phyloP scores from a whole-genome alignment of 2,113 vertebrate species.

The Engraulis encrasicolus region DNA sequence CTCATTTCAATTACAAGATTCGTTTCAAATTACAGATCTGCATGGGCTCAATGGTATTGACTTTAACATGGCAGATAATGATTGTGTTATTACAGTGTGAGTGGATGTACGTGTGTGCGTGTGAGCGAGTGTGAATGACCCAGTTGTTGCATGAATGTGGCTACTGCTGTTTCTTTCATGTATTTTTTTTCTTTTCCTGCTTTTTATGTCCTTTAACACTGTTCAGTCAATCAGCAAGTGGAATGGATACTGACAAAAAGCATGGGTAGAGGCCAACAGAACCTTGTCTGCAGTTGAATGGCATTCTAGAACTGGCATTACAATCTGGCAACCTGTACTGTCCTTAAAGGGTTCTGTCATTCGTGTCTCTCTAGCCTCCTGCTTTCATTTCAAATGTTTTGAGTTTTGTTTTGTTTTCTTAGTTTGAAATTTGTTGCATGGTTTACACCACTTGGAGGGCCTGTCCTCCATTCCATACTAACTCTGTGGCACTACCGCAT shows the following conservation, averaged over 20 bases:
- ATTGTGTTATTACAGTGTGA: neutral
- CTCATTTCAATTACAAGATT: constrained; percentile 50
- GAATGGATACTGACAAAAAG: constrained; percentile 59
- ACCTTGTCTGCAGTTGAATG: constrained; percentile 55
- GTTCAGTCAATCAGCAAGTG: constrained; percentile 72
- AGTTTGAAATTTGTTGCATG: neutral
- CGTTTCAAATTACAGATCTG: constrained; percentile 49
- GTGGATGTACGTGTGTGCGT: neutral
- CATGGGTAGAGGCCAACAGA: constrained; percentile 47
- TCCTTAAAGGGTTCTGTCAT: constrained; percentile 39
- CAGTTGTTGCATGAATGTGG: constrained; percentile 64
- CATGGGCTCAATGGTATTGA: constrained; percentile 67
- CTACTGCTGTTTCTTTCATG: constrained; percentile 49
- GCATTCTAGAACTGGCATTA: constrained; percentile 21
- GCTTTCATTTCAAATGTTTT: constrained; percentile 14
- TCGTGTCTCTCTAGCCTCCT: constrained; percentile 52
- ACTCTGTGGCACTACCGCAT: constrained; percentile 10
- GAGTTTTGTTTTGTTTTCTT: neutral
- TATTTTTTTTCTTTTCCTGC: constrained; percentile 52
- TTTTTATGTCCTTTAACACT: constrained; percentile 59
- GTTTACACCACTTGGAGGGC: constrained; percentile 9
- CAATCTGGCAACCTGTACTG: constrained; percentile 24
- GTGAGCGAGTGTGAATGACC: constrained; percentile 36
- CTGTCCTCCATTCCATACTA: constrained; percentile 13
- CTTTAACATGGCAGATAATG: constrained; percentile 18